These are phyloP conservation scores for Trialeurodes vaporariorum DNA, from an alignment of 1,140 invertebrate genomes.

Conservation along the genomic window DNA sequence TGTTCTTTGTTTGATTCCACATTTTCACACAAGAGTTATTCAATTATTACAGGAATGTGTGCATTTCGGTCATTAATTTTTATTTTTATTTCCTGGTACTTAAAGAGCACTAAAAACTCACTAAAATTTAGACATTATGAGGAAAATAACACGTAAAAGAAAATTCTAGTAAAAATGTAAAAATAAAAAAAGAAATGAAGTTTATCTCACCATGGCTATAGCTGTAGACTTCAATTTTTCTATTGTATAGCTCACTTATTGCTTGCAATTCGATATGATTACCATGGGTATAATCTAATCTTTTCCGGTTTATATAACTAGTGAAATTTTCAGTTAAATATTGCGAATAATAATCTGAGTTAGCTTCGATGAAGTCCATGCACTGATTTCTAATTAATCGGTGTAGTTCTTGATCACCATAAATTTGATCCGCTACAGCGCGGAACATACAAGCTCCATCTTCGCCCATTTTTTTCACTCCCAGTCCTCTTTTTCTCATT, in stretches of 20 bases:
- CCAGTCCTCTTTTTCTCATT: slow-evolving; percentile 59
- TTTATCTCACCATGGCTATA: slow-evolving; percentile 56
- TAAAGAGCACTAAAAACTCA: too few relatives aligned
- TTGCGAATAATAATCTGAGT: slow-evolving; percentile 83
- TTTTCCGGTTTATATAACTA: slow-evolving; percentile 69
- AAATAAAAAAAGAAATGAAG: background rate
- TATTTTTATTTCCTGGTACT: too few relatives aligned
- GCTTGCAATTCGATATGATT: slow-evolving; percentile 93
- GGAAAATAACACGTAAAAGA: too few relatives aligned
- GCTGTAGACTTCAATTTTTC: slow-evolving; percentile 86
- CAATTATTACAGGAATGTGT: too few relatives aligned
- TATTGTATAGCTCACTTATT: slow-evolving; percentile 84
- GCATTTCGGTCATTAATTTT: too few relatives aligned
- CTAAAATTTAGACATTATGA: too few relatives aligned
- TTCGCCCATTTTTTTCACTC: slow-evolving; percentile 79
- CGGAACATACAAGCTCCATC: slow-evolving; percentile 90
- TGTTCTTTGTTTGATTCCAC: too few relatives aligned
- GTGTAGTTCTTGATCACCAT: slow-evolving; percentile 90
- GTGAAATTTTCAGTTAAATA: slow-evolving; percentile 89
- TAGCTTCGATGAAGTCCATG: slow-evolving; percentile 87
- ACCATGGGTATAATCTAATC: slow-evolving; percentile 68
- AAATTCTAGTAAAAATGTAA: background rate
- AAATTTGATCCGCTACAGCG: slow-evolving; percentile 85
- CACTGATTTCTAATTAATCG: slow-evolving; percentile 69
- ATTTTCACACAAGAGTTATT: too few relatives aligned